Conservation (phyloP, 2,113 vertebrate genomes). For the Heterotilapia buettikoferi region DNA sequence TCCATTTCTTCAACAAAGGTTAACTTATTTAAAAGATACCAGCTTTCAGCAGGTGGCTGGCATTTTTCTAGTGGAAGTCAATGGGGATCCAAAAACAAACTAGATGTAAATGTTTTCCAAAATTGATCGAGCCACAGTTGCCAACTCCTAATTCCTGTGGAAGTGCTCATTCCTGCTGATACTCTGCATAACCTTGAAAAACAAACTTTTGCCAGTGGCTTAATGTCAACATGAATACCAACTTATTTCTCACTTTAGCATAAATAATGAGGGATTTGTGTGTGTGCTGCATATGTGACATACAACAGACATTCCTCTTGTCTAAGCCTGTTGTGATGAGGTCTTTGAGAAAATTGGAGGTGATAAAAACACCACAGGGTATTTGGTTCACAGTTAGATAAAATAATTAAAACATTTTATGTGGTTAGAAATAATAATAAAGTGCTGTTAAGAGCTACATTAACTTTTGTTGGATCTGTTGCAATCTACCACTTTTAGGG, state of each 20-base stretch:
- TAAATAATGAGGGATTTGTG: neutral
- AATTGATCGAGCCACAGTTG: neutral
- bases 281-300: neutral
- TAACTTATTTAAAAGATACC: neutral
- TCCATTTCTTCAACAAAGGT: neutral
- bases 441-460: neutral
- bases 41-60: neutral
- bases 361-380: neutral
- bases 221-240: neutral
- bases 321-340: neutral
- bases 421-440: neutral
- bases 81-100: neutral
- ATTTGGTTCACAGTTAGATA: neutral
- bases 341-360: neutral
- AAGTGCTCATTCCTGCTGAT: neutral
- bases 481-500: neutral
- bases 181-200: neutral
- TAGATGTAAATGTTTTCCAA: conserved; percentile 22
- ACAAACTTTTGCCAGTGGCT: neutral
- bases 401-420: neutral
- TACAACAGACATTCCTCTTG: neutral
- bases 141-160: neutral
- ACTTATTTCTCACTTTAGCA: neutral
- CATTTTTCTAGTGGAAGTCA: neutral
- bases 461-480: neutral